Percentiles rank a stretch among this genome's conserved stretches.
phyloP scores from a whole-genome alignment of 2,888 invertebrate genomes.

The Carterocephalus palaemon region DNA sequence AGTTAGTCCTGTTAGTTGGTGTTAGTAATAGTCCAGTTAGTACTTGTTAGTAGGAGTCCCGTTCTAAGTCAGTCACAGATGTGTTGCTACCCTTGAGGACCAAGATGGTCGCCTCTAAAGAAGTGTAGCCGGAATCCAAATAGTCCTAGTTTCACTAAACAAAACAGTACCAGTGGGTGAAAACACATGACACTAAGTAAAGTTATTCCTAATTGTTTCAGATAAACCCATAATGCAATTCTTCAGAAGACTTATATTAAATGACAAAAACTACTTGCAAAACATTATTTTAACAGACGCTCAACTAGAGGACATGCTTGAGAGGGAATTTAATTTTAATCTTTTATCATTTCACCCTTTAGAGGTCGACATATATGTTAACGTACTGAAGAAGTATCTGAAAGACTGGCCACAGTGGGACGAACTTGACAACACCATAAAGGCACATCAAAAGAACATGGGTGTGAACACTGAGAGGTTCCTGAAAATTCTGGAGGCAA shows the following conservation, averaged over 20 bases:
- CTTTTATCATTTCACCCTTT: constrained; percentile 30
- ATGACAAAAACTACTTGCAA: constrained; percentile 46
- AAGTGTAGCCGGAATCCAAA: no score
- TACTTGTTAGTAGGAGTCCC: no score
- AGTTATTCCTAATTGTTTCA: constrained; percentile 43
- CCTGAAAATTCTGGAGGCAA: not conserved
- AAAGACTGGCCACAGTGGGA: constrained; percentile 65
- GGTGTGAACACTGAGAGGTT: not conserved
- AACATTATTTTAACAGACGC: constrained; percentile 54
- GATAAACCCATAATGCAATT: constrained; percentile 54
- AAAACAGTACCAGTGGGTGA: no score
- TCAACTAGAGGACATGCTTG: constrained; percentile 51
- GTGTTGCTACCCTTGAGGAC: no score
- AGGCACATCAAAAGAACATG: not conserved
- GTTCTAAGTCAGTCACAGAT: no score
- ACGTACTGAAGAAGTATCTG: constrained; percentile 53
- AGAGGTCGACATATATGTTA: constrained; percentile 52
- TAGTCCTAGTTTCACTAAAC: no score
- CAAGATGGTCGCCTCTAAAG: no score
- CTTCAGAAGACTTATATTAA: constrained; percentile 47
- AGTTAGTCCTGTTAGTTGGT: no score
- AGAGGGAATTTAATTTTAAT: constrained; percentile 49
- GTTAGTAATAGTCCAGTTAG: no score
- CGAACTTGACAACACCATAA: constrained; percentile 39
- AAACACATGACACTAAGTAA: no score